phyloP scores from a whole-genome alignment of 1,140 invertebrate genomes.

The Neoseiulus cucumeris region DNA sequence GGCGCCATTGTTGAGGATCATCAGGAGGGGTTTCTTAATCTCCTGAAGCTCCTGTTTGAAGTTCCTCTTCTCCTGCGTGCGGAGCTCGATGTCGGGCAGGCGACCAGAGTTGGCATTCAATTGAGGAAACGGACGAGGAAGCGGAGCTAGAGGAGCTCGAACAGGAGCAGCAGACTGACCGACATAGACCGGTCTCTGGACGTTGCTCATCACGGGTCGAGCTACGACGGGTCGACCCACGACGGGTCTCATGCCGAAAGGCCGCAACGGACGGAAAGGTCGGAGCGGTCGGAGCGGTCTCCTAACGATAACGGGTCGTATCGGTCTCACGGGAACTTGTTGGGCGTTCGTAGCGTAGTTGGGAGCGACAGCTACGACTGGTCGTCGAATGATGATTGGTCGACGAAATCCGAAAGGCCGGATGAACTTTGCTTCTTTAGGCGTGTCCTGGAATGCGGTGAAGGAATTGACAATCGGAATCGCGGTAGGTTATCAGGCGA shows the following conservation, averaged over 20 bases:
- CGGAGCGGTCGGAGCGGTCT: background rate
- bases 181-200: background rate
- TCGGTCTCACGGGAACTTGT: background rate
- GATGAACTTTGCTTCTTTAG: background rate
- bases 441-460: background rate
- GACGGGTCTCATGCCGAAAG: background rate
- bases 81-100: conserved; percentile 1
- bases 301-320: background rate
- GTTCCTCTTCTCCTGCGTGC: background rate
- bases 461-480: too few relatives aligned
- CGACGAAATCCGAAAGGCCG: background rate
- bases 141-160: background rate
- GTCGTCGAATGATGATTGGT: conserved; percentile 1
- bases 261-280: background rate
- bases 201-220: background rate
- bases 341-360: background rate
- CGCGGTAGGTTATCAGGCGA: too few relatives aligned
- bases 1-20: background rate
- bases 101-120: background rate
- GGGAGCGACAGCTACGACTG: background rate
- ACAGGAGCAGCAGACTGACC: background rate
- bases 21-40: background rate
- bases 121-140: background rate
- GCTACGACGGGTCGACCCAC: background rate
- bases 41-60: background rate